Evolutionary conservation across 1,140 invertebrate species (phyloP), one percentile per base, ranked within the genome.

Genomic region (Cataglyphis hispanica): DNA sequence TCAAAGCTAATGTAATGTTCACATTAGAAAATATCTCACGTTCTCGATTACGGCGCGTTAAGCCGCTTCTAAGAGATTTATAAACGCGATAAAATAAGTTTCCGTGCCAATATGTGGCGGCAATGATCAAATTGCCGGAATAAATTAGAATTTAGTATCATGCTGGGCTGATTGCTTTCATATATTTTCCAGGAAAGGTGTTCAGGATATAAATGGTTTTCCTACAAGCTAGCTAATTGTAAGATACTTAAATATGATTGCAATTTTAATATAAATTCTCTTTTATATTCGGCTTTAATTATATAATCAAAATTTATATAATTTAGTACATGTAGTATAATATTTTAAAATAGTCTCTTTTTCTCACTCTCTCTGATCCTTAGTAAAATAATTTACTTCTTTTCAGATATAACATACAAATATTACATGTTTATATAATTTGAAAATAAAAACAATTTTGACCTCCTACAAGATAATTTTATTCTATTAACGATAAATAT

Each of bases 51-150:
- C 72, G 67, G 75, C 43, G 70, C 74, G 77, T 89, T 89, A 88
- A 80, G 85, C 88, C 86, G 70, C 74, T 84, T 84, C 74, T 91
- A 92, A 93, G 86, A 91, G 92, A 93, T 93, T 93, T 92, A 93
- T 92, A 87, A 61, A 64, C 61, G 77, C 80, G 70, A 87, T 91
- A 89, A 91, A 91, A 77, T 87, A 64, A 85, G 64, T 80, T 72
- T 86, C 60, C 87, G 61, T 61, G 60, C 76, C 80, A 85, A 87
- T 87, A 84, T 83, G 70, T 43, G 25, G 53, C 11, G 25, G 64
- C 69, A 88, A 76, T 64, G 61, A 76, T 46, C 43, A 86, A 91
- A 91, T 87, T 91, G 77, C 80, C 56, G 40, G 60, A 88, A 90
- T 93, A 91, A 92, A 93, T 93, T 87, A 86, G 70, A 90, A 92